Evolutionary conservation across 2,113 vertebrate species (phyloP).

Genomic region (Steatornis caripensis): DNA sequence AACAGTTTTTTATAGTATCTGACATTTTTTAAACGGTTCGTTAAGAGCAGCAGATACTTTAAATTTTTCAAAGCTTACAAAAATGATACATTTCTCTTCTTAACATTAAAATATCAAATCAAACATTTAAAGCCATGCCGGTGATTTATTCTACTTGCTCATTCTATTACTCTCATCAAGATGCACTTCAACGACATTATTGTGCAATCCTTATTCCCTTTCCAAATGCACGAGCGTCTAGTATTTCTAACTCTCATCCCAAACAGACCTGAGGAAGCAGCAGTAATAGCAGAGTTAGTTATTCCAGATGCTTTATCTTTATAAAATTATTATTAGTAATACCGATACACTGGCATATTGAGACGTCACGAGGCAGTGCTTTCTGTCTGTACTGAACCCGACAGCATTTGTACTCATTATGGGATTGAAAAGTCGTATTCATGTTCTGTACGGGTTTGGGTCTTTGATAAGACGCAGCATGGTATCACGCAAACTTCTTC

Average conservation of each 20-base stretch:
- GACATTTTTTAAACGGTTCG: background rate
- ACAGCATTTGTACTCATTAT: background rate
- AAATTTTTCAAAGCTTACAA: background rate
- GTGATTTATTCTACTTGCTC: background rate
- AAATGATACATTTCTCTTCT: background rate
- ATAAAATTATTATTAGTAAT: background rate
- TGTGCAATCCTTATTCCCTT: background rate
- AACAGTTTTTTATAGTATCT: background rate
- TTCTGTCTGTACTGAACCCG: background rate
- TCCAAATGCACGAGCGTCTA: background rate
- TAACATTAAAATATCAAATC: background rate
- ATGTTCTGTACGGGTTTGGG: background rate
- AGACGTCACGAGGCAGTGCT: background rate
- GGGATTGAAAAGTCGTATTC: background rate
- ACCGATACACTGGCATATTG: background rate
- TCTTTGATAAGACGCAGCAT: background rate
- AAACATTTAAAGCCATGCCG: background rate
- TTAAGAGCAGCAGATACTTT: background rate
- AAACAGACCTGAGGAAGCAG: background rate
- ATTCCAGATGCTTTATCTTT: background rate
- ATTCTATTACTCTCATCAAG: background rate
- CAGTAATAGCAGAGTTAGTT: background rate
- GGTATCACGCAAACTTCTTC: background rate
- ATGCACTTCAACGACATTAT: background rate
- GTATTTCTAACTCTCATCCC: background rate